These are phyloP conservation scores for Conomelus anceps DNA, from an alignment of 2,888 invertebrate genomes.

Conservation along the genomic window DNA sequence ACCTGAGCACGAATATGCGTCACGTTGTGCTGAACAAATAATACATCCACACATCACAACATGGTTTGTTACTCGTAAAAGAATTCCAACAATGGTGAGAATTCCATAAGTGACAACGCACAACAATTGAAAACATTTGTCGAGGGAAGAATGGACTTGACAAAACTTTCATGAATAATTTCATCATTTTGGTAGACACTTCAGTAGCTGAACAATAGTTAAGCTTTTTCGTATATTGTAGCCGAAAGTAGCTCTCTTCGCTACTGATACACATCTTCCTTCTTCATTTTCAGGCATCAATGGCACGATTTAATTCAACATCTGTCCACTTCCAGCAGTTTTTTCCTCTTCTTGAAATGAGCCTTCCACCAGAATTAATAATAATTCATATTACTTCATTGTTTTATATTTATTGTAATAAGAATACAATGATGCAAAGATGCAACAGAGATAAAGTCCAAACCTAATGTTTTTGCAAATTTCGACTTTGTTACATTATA, in stretches of 20 bases:
- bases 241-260: background rate
- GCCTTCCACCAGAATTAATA: too few relatives aligned
- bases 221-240: background rate
- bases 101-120: background rate
- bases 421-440: too few relatives aligned
- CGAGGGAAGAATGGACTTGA: background rate
- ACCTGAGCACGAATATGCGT: background rate
- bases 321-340: too few relatives aligned
- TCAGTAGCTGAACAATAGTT: background rate
- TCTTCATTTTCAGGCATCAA: too few relatives aligned
- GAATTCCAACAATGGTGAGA: background rate
- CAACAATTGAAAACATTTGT: background rate
- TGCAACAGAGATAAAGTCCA: too few relatives aligned
- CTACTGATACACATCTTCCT: too few relatives aligned
- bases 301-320: too few relatives aligned
- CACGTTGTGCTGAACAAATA: background rate
- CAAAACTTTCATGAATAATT: background rate
- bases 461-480: too few relatives aligned
- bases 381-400: too few relatives aligned
- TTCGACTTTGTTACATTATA: too few relatives aligned
- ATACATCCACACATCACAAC: background rate
- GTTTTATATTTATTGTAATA: too few relatives aligned
- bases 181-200: background rate
- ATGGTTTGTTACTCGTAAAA: background rate
- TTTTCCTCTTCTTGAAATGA: too few relatives aligned